These are phyloP conservation scores for Tortrix viridana DNA, from an alignment of 2,888 invertebrate species.

Conservation along the genomic window DNA sequence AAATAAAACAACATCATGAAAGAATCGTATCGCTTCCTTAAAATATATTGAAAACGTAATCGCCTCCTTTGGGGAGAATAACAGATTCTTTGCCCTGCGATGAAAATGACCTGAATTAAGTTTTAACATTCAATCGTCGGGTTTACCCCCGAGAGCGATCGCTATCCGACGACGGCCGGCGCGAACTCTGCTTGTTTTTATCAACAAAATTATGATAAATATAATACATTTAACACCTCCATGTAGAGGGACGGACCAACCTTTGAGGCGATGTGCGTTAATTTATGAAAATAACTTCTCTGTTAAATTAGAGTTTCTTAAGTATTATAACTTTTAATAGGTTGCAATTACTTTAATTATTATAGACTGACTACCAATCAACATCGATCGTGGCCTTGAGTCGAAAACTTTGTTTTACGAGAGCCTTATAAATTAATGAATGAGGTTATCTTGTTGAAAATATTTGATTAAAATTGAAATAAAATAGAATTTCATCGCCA, in stretches of 20 bases:
- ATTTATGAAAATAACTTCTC: not conserved
- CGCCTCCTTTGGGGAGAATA: constrained; percentile 69
- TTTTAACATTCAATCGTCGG: constrained; percentile 81
- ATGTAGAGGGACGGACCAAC: not conserved
- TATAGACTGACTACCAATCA: no score
- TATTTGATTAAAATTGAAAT: no score
- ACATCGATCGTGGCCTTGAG: no score
- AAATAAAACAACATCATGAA: constrained; percentile 27
- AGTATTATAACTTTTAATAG: no score
- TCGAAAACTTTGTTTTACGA: no score
- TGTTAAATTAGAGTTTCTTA: no score
- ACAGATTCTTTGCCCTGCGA: constrained; percentile 68
- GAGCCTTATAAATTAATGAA: no score
- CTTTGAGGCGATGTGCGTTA: not conserved
- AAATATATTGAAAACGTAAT: constrained; percentile 66
- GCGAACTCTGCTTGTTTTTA: constrained; percentile 44
- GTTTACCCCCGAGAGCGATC: constrained; percentile 74
- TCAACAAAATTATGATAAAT: constrained; percentile 41
- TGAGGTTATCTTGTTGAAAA: no score
- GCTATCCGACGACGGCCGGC: constrained; percentile 52
- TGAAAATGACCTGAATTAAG: constrained; percentile 80
- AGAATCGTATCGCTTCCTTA: constrained; percentile 27
- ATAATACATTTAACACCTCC: constrained; percentile 26
- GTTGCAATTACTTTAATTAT: no score
- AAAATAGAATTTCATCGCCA: no score